These are phyloP conservation scores for Nomada flava DNA, from an alignment of 2,888 invertebrate species.

Conservation along the genomic window DNA sequence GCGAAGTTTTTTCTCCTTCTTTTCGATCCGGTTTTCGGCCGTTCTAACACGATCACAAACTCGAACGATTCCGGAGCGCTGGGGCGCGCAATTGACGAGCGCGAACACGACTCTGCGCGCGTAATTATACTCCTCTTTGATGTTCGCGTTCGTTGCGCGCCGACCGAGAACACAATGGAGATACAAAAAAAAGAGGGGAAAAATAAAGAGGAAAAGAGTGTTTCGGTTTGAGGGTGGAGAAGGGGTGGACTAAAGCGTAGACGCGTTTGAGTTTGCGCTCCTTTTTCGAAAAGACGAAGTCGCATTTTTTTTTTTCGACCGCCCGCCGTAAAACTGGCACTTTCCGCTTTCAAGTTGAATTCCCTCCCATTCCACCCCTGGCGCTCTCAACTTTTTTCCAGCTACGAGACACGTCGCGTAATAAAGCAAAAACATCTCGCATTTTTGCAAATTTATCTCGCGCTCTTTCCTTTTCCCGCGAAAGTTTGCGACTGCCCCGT, in stretches of 20 bases:
- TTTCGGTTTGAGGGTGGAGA: neutral
- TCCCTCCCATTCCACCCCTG: too few species aligned
- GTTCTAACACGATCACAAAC: conserved; percentile 39
- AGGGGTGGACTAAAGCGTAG: conserved; percentile 13
- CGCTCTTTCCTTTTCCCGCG: neutral
- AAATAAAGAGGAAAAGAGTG: conserved; percentile 7
- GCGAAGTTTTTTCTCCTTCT: neutral
- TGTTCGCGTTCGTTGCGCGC: conserved; percentile 42
- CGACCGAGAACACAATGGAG: conserved; percentile 39
- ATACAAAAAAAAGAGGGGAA: conserved; percentile 32
- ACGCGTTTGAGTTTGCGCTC: conserved; percentile 43
- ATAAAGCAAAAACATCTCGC: conserved; percentile 54
- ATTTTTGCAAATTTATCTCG: conserved; percentile 54
- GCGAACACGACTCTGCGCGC: conserved; percentile 45
- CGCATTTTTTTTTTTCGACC: conserved; percentile 4
- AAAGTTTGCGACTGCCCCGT: conserved; percentile 48
- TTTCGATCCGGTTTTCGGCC: neutral
- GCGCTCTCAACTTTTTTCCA: too few species aligned
- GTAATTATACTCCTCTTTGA: conserved; percentile 61
- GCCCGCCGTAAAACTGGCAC: conserved; percentile 25
- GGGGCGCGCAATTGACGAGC: conserved; percentile 44
- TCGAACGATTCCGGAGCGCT: conserved; percentile 24
- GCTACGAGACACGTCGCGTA: conserved; percentile 41
- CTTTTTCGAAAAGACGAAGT: conserved; percentile 51
- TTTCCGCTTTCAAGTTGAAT: conserved; percentile 30